Base-by-base conservation (phyloP, 2,113 vertebrate species). In the Phaetusa simplex region DNA sequence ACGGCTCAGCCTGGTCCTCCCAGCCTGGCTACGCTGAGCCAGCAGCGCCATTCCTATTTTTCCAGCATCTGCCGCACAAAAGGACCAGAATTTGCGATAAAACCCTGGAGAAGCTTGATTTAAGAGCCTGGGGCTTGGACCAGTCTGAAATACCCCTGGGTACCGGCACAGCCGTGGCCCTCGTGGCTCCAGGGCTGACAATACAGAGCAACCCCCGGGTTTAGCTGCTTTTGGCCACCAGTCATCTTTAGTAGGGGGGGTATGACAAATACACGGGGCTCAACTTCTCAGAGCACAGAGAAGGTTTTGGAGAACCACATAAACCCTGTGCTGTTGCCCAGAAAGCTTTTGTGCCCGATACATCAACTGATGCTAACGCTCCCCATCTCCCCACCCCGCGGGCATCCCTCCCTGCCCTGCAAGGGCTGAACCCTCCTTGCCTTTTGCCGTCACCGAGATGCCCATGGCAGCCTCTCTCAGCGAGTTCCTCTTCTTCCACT, bases 401-500 rank as follows among this genome's bases (percentile, higher is more conserved):
- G 30, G 11, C 52, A 24, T 10, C 72, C 49, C 69, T 14, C 71
- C 58, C 38, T 8, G n/a, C 36, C 79, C 56, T 29, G 21, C 19
- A 30, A 56, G 34, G 64, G 82, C 8, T 6, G 26, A 45, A 50
- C 82, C 47, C 84, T 82, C 88, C 97, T 97, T 97, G 99, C 99
- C 99, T 99, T 99, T 99, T n/a, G 99, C 98, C 0, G 98, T 98
- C 95, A 99, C 98, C 2, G 99, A 99, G 80, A 99, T 97, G 58
- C 99, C 99, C 99, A 99, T 99, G 86, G 99, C 98, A 1, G 99
- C 98, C 92, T 99, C 99, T 0, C 99, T 98, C 53, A 99, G 98
- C 0, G 98, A 95, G 58, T 98, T 99, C 96, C 99, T 99, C 98
- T 99, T 99, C 98, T 98, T 99, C 99, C 99, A 99, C 97, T 98